A percentile compares a stretch with the other conserved stretches of the same genome.
phyloP scores from a whole-genome alignment of 2,797 vertebrate genomes.

The Parauchenoglanis punctatus region DNA sequence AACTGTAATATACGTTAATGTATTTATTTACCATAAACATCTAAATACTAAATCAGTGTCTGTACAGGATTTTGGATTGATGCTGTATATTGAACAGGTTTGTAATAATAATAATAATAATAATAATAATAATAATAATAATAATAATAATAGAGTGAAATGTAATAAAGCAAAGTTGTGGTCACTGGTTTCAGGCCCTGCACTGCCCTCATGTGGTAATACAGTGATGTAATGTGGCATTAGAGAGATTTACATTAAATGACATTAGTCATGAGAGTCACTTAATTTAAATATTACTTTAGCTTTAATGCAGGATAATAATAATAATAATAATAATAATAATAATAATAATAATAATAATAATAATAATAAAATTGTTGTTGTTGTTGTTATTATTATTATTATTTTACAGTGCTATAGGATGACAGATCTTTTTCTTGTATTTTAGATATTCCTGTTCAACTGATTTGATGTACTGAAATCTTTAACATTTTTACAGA shows the following conservation, averaged over 20 bases:
- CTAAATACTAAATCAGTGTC: background rate
- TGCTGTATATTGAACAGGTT: background rate
- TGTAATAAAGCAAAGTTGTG: background rate
- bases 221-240: background rate
- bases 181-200: slow-evolving; percentile 18
- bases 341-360: too few species aligned
- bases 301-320: background rate
- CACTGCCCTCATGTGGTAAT: slow-evolving; percentile 64
- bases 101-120: background rate
- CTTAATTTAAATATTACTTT: background rate
- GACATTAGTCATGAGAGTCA: background rate
- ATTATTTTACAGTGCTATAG: background rate
- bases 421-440: background rate
- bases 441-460: background rate
- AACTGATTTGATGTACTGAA: background rate
- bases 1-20: background rate
- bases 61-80: background rate
- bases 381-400: too few species aligned
- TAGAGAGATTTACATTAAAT: background rate
- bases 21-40: background rate
- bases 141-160: background rate
- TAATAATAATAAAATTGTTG: too few species aligned
- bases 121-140: background rate
- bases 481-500: background rate
- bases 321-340: too few species aligned